Evolutionary conservation across 2,888 invertebrate genomes (phyloP), one percentile per base, ranked within the genome.

Genomic region (Leptopilina myrica): DNA sequence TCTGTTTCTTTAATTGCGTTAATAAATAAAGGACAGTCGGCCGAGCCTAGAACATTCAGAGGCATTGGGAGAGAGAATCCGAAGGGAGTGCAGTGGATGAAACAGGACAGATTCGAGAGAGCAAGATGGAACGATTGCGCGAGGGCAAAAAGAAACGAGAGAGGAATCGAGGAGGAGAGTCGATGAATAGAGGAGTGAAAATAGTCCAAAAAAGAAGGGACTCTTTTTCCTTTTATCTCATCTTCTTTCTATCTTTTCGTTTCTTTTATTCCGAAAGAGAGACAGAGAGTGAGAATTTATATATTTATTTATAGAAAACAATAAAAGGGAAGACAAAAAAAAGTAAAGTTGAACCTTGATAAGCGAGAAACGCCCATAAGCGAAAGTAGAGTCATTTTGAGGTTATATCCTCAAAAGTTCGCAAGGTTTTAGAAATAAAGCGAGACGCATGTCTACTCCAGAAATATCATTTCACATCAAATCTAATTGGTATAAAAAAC

Each of bases 1-100:
- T 90, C 90, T 90, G 91, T 91, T 90, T 91, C 91, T 90, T 90
- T 91, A 91, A 91, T 91, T 91, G 90, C 90, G 89, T 90, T 91
- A 90, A 90, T 91, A 91, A 91, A 91, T 90, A 90, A 90, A 90
- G 89, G 87, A 88, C 87, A 87, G 88, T 87, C 88, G 86, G 85
- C 81, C 84, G 83, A 79, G 82, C 82, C 82, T 56, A 73, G 79
- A 78, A 80, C 81, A 78, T 79, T 82, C 84, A 78, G 84, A 79
- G 81, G 79, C 82, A 80, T 76, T 43, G 75, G 80, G 33, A 33
- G 33, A 81, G 66, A 67, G 84, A 82, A 81, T 76, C 79, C 78
- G 82, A 20, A 82, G 83, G 84, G 81, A 82, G 83, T 80, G 78
- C 20, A 20, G 20, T 20, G 20, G 20, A 20, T 20, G 79, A 77